Evolutionary conservation across 1,140 invertebrate species (phyloP).

Genomic region (Luehdorfia chinensis): DNA sequence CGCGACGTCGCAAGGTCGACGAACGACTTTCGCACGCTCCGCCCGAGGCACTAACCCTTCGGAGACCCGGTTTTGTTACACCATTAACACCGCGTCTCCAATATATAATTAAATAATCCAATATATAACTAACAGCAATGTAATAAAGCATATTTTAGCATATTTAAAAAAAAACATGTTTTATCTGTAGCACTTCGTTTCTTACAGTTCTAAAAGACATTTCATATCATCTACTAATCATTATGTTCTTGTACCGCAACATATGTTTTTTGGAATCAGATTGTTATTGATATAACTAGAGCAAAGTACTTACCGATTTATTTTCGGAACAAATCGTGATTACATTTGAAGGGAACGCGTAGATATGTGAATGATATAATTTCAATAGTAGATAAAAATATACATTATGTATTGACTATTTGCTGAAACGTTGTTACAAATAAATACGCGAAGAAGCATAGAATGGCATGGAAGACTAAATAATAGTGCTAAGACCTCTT

Average conservation of each 20-base stretch:
- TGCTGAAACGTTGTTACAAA: no score
- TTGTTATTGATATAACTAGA: slow-evolving; percentile 1
- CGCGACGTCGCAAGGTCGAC: slow-evolving; percentile 61
- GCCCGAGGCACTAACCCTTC: slow-evolving; percentile 25
- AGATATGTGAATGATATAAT: no score
- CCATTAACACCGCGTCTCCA: neutral
- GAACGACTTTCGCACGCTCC: slow-evolving; percentile 71
- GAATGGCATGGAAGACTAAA: no score
- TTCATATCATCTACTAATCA: no score
- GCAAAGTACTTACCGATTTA: slow-evolving; percentile 7
- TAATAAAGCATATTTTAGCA: neutral
- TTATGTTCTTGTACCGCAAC: no score
- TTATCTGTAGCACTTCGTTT: no score
- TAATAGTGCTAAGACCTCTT: no score
- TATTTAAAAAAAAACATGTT: no score
- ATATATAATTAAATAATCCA: no score
- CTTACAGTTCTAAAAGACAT: neutral
- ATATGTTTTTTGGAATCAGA: neutral
- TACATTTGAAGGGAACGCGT: neutral
- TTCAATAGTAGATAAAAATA: no score
- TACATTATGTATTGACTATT: no score
- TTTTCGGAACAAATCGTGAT: slow-evolving; percentile 10
- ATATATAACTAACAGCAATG: neutral
- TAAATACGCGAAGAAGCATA: no score
- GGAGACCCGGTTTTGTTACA: slow-evolving; percentile 29